Percentiles rank a stretch among this genome's conserved stretches.
phyloP scores from a whole-genome alignment of 1,140 invertebrate species.

The Mya arenaria region DNA sequence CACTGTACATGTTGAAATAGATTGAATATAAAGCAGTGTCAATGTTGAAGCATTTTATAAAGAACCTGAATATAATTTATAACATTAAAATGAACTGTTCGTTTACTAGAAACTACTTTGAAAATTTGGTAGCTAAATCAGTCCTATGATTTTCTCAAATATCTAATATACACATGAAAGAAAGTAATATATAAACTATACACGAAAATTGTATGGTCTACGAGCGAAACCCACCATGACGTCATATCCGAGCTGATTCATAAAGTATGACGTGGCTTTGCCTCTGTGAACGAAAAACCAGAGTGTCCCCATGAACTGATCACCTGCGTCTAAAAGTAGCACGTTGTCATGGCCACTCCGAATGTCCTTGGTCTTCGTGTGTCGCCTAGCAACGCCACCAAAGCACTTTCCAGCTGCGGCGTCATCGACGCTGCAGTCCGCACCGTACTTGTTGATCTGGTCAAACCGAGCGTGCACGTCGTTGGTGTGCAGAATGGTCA shows the following conservation, averaged over 20 bases:
- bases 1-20: slow-evolving; percentile 83
- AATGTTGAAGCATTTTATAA: no score
- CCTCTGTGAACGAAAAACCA: slow-evolving; percentile 92
- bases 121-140: no score
- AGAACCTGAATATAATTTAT: no score
- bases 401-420: slow-evolving; percentile 86
- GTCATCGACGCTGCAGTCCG: slow-evolving; percentile 84
- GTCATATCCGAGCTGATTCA: slow-evolving; percentile 90
- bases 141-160: no score
- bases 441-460: slow-evolving; percentile 86
- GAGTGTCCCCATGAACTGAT: slow-evolving; percentile 93
- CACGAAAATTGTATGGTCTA: no score
- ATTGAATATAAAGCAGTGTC: no score
- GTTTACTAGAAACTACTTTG: no score
- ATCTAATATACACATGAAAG: no score
- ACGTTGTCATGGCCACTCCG: slow-evolving; percentile 84
- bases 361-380: slow-evolving; percentile 79
- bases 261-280: slow-evolving; percentile 88
- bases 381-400: slow-evolving; percentile 90
- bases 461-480: slow-evolving; percentile 94
- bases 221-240: slow-evolving; percentile 93
- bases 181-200: no score
- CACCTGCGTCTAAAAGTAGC: slow-evolving; percentile 92
- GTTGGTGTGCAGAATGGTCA: slow-evolving; percentile 93
- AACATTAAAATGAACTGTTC: no score